Base-by-base conservation (phyloP, 2,888 invertebrate species). In the Stramonita haemastoma region DNA sequence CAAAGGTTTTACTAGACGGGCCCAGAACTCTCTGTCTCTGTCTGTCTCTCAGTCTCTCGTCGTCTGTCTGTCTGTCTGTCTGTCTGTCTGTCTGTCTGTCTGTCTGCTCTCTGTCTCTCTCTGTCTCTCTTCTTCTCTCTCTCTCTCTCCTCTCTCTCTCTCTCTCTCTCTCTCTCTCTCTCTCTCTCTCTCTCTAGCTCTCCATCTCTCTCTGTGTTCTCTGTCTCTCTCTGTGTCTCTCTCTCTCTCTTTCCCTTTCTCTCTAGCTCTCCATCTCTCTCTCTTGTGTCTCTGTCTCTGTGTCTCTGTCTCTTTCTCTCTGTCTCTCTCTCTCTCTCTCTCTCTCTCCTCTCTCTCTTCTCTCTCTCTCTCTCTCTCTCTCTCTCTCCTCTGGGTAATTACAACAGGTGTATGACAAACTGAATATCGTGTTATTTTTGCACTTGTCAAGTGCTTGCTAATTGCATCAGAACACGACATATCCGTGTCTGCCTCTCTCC, bases 111-210 rank as follows among this genome's bases (percentile, higher is more conserved):
- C 0, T 60, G 79, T 87, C 66, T 87, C 89, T 87, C 89, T 87
- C 89, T 83, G 83, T 81, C 86, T 86, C 86, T 77, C 89, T 86
- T 77, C 86, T 86, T 86, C 89, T 86, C 86, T 77, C 79, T 86
- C 86, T 86, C 86, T 77, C 56, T 86, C 57, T 87, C 81, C 36
- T 81, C 83, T n/a, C 32, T 36, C 56, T 85, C n/a, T 56, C 85
- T 85, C 85, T 85, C 85, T 85, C 85, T 85, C 85, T 46, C 36
- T 46, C 85, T 46, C 46, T 46, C n/a, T 46, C 2, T 17, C 66
- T 26, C 13, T 66, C 66, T 22, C 66, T 66, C 2, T 13, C 66
- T 66, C 2, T 66, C 66, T 22, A 66, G 2, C 66, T 26, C 1
- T 66, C 66, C 13, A 22, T 66, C 66, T 22, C 6, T 66, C 26